phyloP scores from a whole-genome alignment of 1,140 invertebrate genomes.

The Atta texana region DNA sequence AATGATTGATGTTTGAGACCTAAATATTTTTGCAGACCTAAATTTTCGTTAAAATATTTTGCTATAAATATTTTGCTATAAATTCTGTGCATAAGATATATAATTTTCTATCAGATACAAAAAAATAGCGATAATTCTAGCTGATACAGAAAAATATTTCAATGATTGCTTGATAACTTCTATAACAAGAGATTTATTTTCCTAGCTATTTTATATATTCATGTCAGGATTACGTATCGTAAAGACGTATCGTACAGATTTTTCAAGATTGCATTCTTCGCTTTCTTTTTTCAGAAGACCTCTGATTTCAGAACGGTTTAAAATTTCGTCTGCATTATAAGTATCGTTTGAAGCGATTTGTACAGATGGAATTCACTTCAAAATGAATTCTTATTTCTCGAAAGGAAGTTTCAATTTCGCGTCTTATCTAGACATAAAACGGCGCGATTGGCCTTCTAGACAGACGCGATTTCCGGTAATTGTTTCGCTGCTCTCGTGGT shows the following conservation, averaged over 20 bases:
- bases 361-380: background rate
- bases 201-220: background rate
- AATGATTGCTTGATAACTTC: background rate
- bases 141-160: no score
- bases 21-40: no score
- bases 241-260: background rate
- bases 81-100: no score
- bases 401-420: constrained; percentile 41
- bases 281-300: background rate
- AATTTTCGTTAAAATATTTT: no score
- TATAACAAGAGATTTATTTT: background rate
- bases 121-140: no score
- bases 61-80: no score
- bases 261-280: background rate
- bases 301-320: background rate
- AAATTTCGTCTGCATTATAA: background rate
- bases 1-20: no score
- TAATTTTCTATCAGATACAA: no score
- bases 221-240: background rate
- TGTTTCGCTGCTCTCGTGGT: constrained; percentile 9
- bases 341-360: background rate
- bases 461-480: constrained; percentile 39
- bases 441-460: constrained; percentile 34
- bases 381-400: constrained; percentile 4
- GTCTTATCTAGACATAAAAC: background rate